Base-by-base conservation (phyloP, 2,113 vertebrate species). In the Neodontobutis hainanensis region DNA sequence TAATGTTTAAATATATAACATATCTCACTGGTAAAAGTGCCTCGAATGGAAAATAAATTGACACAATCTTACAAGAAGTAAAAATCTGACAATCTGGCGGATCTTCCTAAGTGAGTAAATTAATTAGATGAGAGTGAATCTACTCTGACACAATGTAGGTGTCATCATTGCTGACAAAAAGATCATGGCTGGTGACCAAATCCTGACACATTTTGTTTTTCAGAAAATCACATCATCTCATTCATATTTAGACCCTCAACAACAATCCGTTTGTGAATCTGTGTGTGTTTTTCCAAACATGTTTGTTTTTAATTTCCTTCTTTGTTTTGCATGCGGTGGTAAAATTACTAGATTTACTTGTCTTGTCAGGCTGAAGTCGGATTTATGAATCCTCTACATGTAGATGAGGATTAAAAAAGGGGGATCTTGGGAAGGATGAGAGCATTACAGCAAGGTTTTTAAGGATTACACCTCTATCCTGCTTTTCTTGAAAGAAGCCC, bases 401-500 rank as follows among this genome's bases (percentile, higher is more conserved):
- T 73, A 90, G 84, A 76, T 88, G 61, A 77, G 89, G 90, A 91
- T 92, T 91, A 77, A 64, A 85, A 83, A 77, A 71, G 82, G 83
- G 82, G 85, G 88, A 91, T 92, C 90, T 90, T 83, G 71, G 82
- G 81, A 88, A 58, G 80, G 86, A 82, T 78, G 84, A 86, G 83
- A 85, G 90, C 84, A 90, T 91, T 91, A 91, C 78, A 86, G 85
- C 12, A 5, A 88, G 89, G 81, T 82, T 90, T 89, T 90, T 83
- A 84, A 81, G 88, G 90, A 92, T 92, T 92, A 89, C 79, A 85
- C 82, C 73, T 80, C 87, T 83, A 89, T 88, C 87, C 87, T 86
- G 84, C 84, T 91, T 89, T 89, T 90, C 88, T 88, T 88, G 81
- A 91, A 90, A 90, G 87, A 90, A 87, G 82, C 77, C 75, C 65